phyloP scores from a whole-genome alignment of 2,797 vertebrate genomes.

The Falco novaeseelandiae region DNA sequence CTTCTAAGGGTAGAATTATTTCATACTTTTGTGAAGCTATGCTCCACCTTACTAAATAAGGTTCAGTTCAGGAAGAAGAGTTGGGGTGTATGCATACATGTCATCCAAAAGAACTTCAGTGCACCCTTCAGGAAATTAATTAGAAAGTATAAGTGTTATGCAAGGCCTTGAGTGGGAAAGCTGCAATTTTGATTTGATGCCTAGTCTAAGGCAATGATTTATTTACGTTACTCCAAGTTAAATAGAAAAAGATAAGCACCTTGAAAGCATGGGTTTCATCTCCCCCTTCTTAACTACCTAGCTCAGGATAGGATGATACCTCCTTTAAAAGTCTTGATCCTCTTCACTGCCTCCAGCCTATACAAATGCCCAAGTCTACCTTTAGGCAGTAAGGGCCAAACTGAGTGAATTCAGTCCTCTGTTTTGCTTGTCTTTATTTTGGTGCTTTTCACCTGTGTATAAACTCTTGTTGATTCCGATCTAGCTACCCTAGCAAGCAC shows the following conservation, averaged over 20 bases:
- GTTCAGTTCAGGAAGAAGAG: neutral
- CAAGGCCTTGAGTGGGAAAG: neutral
- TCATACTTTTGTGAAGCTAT: neutral
- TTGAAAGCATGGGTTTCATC: neutral
- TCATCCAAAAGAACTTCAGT: neutral
- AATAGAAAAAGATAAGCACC: neutral
- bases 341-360: neutral
- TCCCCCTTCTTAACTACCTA: neutral
- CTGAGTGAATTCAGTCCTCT: neutral
- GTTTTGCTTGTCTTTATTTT: neutral
- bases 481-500: neutral
- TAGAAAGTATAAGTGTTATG: neutral
- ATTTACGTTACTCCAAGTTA: neutral
- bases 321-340: neutral
- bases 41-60: neutral
- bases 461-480: neutral
- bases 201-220: neutral
- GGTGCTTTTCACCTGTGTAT: neutral
- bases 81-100: fast-evolving
- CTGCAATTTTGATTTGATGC: neutral
- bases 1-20: neutral
- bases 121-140: neutral
- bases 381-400: neutral
- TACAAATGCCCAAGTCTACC: neutral
- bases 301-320: neutral